A percentile compares a stretch with the other conserved stretches of the same genome.
These are phyloP conservation scores for Mylabris phalerata DNA, from an alignment of 1,140 invertebrate species.

Conservation along the genomic window DNA sequence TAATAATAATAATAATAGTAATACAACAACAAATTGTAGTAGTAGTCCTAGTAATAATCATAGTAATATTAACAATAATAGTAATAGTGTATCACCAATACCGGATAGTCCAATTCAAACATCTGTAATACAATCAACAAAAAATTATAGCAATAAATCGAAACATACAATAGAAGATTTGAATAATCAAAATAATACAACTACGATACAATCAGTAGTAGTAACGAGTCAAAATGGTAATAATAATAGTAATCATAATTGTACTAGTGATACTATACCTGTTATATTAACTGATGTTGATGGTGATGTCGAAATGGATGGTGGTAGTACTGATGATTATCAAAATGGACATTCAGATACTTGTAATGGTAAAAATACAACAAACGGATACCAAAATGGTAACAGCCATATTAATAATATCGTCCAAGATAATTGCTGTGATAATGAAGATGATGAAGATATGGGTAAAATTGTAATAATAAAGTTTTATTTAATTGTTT, in stretches of 20 bases:
- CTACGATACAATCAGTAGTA: conserved; percentile 9
- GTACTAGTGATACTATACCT: background rate
- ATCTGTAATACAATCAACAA: conserved; percentile 68
- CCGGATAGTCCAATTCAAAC: conserved; percentile 53
- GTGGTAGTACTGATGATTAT: conserved; percentile 35
- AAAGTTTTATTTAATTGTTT: background rate
- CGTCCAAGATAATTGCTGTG: conserved; percentile 21
- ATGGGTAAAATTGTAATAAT: conserved; percentile 49
- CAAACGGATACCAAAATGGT: conserved; percentile 62
- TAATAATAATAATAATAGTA: conserved; percentile 33
- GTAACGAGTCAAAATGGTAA: conserved; percentile 43
- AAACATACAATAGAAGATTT: conserved; percentile 45
- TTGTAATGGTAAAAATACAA: conserved; percentile 35
- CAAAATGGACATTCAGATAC: conserved; percentile 37
- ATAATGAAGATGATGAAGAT: conserved; percentile 55
- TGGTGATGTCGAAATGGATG: conserved; percentile 54
- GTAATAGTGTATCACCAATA: conserved; percentile 40
- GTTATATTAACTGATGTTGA: conserved; percentile 37
- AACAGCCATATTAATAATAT: conserved; percentile 40
- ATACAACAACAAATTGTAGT: conserved; percentile 30
- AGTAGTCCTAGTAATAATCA: background rate
- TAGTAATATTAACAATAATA: conserved; percentile 30
- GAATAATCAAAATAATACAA: conserved; percentile 48
- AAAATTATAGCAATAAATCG: conserved; percentile 51
- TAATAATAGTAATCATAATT: conserved; percentile 7